Evolutionary conservation across 2,888 invertebrate species (phyloP), one percentile per base, ranked within the genome.

Genomic region (Pristionchus exspectatus): DNA sequence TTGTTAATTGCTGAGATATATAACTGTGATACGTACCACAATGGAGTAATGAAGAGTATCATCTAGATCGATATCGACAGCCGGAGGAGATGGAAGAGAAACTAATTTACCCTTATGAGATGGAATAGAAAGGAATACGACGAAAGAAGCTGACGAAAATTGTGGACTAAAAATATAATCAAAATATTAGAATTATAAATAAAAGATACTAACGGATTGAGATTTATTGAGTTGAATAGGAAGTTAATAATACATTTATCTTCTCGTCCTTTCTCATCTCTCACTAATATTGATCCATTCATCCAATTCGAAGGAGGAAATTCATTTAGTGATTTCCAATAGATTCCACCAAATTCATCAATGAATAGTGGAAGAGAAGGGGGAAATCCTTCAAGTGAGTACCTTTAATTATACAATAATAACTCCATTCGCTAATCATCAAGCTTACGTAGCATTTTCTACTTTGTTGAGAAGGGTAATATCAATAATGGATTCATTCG

Each of bases 1-100:
- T 50, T 50, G 44, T 50, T 50, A 50, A 50, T 50, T 50, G 12
- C 10, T 50, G 44, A 9, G 9, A 50, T 50, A 9, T 9, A 50
- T 7, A 50, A 50, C 12, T 50, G 44, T 50, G 44, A 50, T 44
- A 85, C 59, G 21, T 50, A 54, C 54, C 30, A 27, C 7, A 56
- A 88, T 54, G 12, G 88, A 88, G 27, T 88, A 88, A 4, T 74
- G 74, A 16, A 88, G 54, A 1, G 59, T 27, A 30, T 88, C 88
- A 5, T 27, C 16, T 9, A 33, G 24, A 63, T 88, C 88, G 16
- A 77, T 54, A 77, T 88, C 88, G 1, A 59, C 27, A 16, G 88
- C 88, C 9, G 63, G 77, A 56, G 88, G 88, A 59, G 56, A 88
- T 27, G 88, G 88, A 77, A 88, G 74, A 77, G 77, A 77, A 59